Evolutionary conservation across 2,888 invertebrate species (phyloP).

Genomic region (Eristalis arbustorum): DNA sequence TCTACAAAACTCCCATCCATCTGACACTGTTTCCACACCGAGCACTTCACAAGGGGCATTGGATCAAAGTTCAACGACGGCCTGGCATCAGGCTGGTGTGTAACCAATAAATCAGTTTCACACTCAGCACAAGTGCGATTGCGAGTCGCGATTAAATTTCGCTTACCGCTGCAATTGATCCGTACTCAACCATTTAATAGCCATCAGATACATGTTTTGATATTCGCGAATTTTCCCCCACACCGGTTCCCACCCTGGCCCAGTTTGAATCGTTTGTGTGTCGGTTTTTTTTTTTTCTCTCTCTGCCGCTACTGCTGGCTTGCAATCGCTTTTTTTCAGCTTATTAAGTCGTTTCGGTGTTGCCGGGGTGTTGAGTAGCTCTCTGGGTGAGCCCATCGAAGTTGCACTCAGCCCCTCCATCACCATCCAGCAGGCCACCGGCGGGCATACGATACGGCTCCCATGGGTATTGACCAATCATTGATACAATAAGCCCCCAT

Average conservation of each 20-base stretch:
- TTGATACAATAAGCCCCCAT: constrained; percentile 12
- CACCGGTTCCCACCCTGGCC: neutral
- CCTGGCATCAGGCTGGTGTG: constrained; percentile 6
- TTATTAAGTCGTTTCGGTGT: constrained; percentile 39
- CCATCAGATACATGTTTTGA: constrained; percentile 20
- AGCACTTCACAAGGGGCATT: neutral
- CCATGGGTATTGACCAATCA: constrained; percentile 51
- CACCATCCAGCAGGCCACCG: too few relatives aligned
- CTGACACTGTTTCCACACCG: constrained; percentile 18
- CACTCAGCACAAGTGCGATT: constrained; percentile 20
- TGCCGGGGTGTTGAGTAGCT: neutral
- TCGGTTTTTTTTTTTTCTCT: neutral
- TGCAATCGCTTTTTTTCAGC: constrained; percentile 46
- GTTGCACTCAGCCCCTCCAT: neutral
- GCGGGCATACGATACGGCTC: neutral
- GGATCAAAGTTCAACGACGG: constrained; percentile 23
- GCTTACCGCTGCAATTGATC: constrained; percentile 39
- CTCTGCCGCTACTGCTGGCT: too few relatives aligned
- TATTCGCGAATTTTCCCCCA: constrained; percentile 6
- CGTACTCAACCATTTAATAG: constrained; percentile 36
- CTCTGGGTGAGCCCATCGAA: neutral
- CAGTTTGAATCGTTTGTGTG: neutral
- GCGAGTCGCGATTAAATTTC: constrained; percentile 52
- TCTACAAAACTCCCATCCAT: neutral
- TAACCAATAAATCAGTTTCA: constrained; percentile 39